Evolutionary conservation across 2,113 vertebrate genomes (phyloP).

Genomic region (Cairina moschata): DNA sequence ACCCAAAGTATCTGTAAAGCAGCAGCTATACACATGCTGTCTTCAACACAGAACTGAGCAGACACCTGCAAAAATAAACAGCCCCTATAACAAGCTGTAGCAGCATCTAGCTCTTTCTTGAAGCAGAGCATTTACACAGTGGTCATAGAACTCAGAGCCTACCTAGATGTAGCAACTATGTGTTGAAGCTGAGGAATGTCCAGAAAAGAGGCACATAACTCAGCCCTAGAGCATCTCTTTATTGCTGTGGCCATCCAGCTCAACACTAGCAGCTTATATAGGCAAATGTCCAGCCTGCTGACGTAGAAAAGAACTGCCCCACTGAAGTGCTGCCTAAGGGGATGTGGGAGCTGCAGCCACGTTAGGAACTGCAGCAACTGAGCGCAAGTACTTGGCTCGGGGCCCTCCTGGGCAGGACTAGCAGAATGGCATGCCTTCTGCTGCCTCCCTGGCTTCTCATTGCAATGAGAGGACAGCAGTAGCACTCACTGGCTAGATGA

Average conservation of each 20-base stretch:
- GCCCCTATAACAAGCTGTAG: background rate
- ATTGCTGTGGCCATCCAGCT: slow-evolving; percentile 48
- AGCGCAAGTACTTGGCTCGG: background rate
- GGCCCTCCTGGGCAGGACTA: background rate
- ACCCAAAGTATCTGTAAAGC: slow-evolving; percentile 21
- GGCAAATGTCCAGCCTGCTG: background rate
- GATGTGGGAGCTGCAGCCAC: background rate
- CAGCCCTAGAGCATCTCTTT: slow-evolving; percentile 10
- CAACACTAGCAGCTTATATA: slow-evolving; percentile 2
- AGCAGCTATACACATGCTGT: slow-evolving; percentile 31
- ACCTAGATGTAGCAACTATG: background rate
- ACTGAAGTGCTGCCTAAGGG: background rate
- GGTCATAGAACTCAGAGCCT: background rate
- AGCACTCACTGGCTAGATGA: background rate
- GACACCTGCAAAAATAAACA: slow-evolving; percentile 26
- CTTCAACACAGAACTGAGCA: background rate
- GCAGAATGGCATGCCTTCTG: background rate
- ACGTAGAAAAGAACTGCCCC: background rate
- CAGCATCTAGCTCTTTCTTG: slow-evolving; percentile 8
- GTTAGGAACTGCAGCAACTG: background rate
- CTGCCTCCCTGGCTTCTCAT: background rate
- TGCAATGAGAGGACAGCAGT: background rate
- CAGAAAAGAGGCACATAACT: background rate
- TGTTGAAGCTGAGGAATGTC: slow-evolving; percentile 12
- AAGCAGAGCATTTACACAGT: background rate